phyloP scores from a whole-genome alignment of 2,888 invertebrate genomes.

The Andrena flavipes region DNA sequence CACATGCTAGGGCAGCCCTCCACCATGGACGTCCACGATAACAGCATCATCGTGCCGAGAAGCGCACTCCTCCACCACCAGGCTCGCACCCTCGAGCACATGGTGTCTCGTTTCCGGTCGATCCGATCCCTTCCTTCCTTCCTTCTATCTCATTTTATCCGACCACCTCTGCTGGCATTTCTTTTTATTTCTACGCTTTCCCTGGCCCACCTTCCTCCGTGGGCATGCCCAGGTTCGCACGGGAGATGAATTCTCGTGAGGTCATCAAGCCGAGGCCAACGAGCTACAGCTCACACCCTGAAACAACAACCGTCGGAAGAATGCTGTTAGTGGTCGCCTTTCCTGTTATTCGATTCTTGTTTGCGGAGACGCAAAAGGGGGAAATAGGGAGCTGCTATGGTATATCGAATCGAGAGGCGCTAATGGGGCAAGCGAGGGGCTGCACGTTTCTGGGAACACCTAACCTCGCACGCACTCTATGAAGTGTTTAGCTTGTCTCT shows the following conservation, averaged over 20 bases:
- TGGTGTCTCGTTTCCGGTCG: constrained; percentile 52
- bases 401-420: neutral
- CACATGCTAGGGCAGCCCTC: constrained; percentile 91
- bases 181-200: neutral
- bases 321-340: neutral
- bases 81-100: constrained; percentile 71
- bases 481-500: too few species aligned
- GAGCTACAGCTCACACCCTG: constrained; percentile 20
- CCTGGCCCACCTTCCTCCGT: neutral
- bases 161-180: neutral
- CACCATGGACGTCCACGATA: constrained; percentile 66
- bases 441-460: too few species aligned
- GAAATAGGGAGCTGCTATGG: neutral
- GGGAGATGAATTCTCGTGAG: neutral
- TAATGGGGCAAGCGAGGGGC: too few species aligned
- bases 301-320: neutral
- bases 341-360: neutral
- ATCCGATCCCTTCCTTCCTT: neutral
- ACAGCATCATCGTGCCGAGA: constrained; percentile 64
- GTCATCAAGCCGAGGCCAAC: neutral
- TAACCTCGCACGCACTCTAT: too few species aligned
- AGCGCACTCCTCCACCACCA: constrained; percentile 75
- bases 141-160: constrained; percentile 45
- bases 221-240: neutral
- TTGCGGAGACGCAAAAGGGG: too few species aligned